Evolutionary conservation across 2,113 vertebrate genomes (phyloP).

Genomic region (Gopherus evgoodei): DNA sequence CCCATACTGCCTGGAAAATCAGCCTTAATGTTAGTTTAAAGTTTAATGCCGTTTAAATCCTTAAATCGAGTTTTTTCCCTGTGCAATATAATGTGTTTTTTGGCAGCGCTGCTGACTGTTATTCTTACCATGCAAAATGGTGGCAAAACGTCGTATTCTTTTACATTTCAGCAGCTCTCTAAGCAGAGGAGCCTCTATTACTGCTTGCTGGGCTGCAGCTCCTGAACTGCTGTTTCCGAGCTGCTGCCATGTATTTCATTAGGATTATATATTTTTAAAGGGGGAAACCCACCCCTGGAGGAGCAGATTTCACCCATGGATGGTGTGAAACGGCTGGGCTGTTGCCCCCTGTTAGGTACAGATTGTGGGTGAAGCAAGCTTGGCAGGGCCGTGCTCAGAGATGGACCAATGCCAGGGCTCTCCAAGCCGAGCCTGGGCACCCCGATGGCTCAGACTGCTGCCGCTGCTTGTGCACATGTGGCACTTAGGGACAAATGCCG

Average conservation of each 20-base stretch:
- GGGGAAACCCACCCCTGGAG: background rate
- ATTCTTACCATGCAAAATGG: background rate
- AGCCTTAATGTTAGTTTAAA: background rate
- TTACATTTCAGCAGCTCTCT: background rate
- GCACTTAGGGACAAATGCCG: background rate
- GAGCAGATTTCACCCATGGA: background rate
- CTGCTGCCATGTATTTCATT: background rate
- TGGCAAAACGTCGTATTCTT: background rate
- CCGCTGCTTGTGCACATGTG: too few species aligned
- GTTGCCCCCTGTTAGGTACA: background rate
- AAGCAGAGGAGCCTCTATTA: background rate
- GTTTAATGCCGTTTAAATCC: slow-evolving; percentile 37
- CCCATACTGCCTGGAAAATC: slow-evolving; percentile 22
- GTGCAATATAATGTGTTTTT: background rate
- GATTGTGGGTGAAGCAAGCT: background rate
- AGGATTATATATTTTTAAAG: background rate
- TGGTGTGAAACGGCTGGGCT: too few species aligned
- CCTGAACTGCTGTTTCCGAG: background rate
- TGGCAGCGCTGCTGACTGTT: background rate
- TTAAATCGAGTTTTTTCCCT: background rate
- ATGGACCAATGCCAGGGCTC: rapidly evolving
- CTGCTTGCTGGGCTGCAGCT: background rate
- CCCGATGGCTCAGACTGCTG: background rate
- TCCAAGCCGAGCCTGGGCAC: background rate
- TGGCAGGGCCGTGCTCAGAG: background rate